Base-by-base conservation (phyloP, 2,888 invertebrate species). In the Nymphalis c-album region DNA sequence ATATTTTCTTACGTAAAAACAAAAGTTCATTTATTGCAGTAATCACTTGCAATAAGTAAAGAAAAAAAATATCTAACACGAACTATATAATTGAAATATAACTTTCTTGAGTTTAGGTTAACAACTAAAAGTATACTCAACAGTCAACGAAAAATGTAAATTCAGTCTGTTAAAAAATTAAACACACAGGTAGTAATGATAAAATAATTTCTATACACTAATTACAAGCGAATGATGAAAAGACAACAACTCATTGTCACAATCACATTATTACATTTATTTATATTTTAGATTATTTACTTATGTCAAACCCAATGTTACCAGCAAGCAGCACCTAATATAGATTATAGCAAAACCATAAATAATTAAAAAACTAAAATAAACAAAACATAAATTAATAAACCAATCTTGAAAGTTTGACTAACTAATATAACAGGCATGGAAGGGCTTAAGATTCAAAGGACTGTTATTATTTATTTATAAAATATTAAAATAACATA, bases 1-100 rank as follows among this genome's bases (percentile, higher is more conserved):
- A 69, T 78, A 74, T 67, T 70, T 73, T 67, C 61, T 69, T 35
- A 73, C 59, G 65, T 69, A 60, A 63, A 70, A 75, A 63, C 72
- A 66, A 74, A 74, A 67, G 73, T 74, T 76, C 77, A 77, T 77
- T 65, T 72, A 75, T 69, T 71, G 68, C 65, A 63, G 53, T 18
- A 35, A 45, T 26, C 20, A 17, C 10, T 58, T 40, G 40, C 4
- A 40, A 40, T 40, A n/a, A 58, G 13, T 13, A 45, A 18, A 22
- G 13, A 18, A 40, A 20, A 17, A n/a, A 7, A 53, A 53, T 17
- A 31, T 17, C 18, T 40, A 57, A 40, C 31, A 31, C 22, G 7
- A 57, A n/a, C 18, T 40, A 35, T 18, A 40, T 18, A 40, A 57
- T 40, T 57, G n/a, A 18, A 13, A 35, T 40, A 18, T 18, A 18